A percentile compares a stretch with the other conserved stretches of the same genome.
Evolutionary conservation across 2,888 invertebrate species (phyloP).

Genomic region (Dorcus hopei): DNA sequence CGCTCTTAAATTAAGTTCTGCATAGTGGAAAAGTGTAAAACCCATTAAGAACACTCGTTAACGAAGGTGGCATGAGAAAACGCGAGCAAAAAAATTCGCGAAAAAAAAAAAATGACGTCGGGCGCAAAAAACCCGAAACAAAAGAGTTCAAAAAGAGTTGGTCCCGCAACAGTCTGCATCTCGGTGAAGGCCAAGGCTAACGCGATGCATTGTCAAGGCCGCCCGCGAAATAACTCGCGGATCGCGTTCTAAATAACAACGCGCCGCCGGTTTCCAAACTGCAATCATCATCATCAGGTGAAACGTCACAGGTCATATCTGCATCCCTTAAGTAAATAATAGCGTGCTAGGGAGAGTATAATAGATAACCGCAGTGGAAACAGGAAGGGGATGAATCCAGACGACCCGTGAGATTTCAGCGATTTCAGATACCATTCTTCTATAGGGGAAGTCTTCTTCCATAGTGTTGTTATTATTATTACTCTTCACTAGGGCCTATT

Average conservation of each 20-base stretch:
- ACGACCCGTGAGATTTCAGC: too few species aligned
- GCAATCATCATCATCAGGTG: too few species aligned
- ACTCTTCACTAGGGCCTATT: background rate
- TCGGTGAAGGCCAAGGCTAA: conserved; percentile 45
- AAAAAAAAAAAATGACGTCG: background rate
- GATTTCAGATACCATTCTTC: too few species aligned
- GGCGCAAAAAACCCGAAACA: background rate
- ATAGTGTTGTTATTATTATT: too few species aligned
- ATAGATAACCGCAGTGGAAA: background rate
- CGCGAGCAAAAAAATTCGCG: conserved; percentile 7
- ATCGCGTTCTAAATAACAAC: conserved; percentile 18
- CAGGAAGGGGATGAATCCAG: too few species aligned
- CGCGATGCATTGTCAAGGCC: conserved; percentile 41
- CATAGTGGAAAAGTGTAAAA: background rate
- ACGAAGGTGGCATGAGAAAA: conserved; percentile 1
- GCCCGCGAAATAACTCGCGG: conserved; percentile 31
- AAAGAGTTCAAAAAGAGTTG: background rate
- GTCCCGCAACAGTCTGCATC: conserved; percentile 30
- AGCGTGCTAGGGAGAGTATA: background rate
- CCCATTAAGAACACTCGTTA: background rate
- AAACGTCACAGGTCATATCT: too few species aligned
- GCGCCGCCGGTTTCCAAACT: background rate
- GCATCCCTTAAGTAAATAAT: too few species aligned
- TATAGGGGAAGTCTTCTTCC: too few species aligned
- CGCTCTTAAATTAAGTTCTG: background rate